Conservation (phyloP, 2,113 vertebrate species). For the Petromus typicus region DNA sequence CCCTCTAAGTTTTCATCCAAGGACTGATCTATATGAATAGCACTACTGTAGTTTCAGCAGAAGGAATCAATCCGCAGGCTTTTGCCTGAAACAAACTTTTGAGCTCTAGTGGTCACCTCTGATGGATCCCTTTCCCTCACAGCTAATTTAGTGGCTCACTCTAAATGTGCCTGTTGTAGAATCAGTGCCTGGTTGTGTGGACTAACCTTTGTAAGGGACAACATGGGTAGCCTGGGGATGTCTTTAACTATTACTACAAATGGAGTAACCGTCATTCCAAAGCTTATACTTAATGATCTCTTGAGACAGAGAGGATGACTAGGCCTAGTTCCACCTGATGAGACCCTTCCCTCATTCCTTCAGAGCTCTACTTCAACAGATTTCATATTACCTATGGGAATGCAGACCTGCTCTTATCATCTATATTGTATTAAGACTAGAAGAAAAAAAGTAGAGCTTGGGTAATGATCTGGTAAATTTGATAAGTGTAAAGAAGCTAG, state of each 20-base stretch:
- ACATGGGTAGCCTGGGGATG: neutral
- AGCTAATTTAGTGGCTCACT: neutral
- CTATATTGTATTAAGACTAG: constrained; percentile 3
- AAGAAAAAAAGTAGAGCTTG: constrained; percentile 51
- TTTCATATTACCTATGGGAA: neutral
- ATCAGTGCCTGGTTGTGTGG: neutral
- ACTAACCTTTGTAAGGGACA: neutral
- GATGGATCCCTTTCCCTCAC: neutral
- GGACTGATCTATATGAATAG: neutral
- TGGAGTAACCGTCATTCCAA: neutral
- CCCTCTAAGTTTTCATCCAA: neutral
- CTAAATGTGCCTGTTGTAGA: neutral
- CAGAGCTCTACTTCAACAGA: constrained; percentile 19
- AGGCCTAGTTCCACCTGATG: neutral
- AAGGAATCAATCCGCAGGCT: neutral
- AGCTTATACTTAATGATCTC: neutral
- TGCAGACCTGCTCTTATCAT: neutral
- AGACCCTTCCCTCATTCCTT: neutral
- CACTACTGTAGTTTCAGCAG: constrained; percentile 1
- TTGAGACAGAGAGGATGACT: neutral
- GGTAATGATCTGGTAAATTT: constrained; percentile 67
- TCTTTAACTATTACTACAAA: neutral
- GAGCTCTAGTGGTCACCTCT: neutral
- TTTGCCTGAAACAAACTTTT: neutral
- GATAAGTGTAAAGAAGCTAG: constrained; percentile 36